Percentiles rank a stretch among this genome's conserved stretches.
Conservation (phyloP, 2,797 vertebrate species). For the Chaunax sp. region DNA sequence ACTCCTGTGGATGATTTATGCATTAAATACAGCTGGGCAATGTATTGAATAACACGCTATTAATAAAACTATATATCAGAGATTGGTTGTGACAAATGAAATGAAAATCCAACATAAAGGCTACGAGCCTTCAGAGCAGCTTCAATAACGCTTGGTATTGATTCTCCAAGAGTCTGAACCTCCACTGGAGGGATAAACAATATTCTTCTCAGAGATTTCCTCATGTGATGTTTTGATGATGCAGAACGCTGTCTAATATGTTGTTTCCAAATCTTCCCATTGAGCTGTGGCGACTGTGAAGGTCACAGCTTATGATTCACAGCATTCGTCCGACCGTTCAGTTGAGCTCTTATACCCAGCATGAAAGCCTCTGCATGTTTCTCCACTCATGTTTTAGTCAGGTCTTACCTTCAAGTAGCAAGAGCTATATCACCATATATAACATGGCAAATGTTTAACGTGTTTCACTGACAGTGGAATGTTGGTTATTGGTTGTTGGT, state of each 20-base stretch:
- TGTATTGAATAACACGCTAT: not conserved
- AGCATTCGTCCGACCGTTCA: not conserved
- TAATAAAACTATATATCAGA: not conserved
- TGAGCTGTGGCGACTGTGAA: not conserved
- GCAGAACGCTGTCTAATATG: not conserved
- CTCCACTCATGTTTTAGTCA: not conserved
- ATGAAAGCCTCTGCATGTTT: not conserved
- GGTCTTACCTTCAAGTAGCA: not conserved
- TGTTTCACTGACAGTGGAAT: too few relatives aligned
- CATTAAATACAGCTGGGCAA: not conserved
- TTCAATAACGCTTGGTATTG: not conserved
- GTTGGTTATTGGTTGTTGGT: too few relatives aligned
- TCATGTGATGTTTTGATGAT: not conserved
- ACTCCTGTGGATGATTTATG: constrained; percentile 3
- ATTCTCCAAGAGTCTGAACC: not conserved
- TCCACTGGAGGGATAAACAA: not conserved
- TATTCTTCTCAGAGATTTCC: not conserved
- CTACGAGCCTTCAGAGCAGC: not conserved
- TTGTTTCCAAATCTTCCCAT: not conserved
- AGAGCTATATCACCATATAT: not conserved
- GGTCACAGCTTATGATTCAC: not conserved
- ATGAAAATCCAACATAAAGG: not conserved
- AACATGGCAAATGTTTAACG: too few relatives aligned
- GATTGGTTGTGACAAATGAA: not conserved
- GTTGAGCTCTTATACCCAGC: not conserved